Conservation (phyloP, 2,113 vertebrate genomes). For the Lamprologus lemairii region DNA sequence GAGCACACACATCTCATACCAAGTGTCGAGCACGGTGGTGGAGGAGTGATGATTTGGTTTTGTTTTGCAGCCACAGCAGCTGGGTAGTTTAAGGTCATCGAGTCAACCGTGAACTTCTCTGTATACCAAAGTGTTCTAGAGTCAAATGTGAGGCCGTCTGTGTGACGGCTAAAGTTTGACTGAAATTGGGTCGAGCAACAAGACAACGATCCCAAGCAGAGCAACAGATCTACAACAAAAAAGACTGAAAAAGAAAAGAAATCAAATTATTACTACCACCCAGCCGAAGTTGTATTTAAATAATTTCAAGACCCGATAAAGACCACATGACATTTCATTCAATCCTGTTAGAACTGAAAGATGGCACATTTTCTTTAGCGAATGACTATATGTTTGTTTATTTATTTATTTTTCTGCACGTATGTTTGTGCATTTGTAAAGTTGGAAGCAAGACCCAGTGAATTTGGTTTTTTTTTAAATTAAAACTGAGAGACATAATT, state of each 20-base stretch:
- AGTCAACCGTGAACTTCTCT: neutral
- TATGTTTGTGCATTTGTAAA: neutral
- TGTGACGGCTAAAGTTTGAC: neutral
- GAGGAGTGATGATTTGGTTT: neutral
- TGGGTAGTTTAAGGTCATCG: neutral
- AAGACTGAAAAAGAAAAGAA: neutral
- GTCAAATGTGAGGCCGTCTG: neutral
- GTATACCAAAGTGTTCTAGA: neutral
- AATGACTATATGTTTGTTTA: neutral
- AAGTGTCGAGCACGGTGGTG: neutral
- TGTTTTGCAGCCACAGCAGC: neutral
- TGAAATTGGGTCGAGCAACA: neutral
- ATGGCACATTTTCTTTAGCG: neutral
- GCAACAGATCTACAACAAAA: neutral
- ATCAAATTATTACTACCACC: neutral
- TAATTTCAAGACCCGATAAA: neutral
- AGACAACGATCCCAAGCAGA: neutral
- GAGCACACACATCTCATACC: neutral
- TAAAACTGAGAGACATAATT: neutral
- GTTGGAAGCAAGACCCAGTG: neutral
- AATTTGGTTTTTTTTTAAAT: rapidly evolving
- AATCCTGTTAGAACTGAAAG: neutral
- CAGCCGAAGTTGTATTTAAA: neutral
- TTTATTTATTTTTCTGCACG: neutral
- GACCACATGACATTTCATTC: neutral